A percentile compares a stretch with the other conserved stretches of the same genome.
These are phyloP conservation scores for Plestiodon gilberti DNA, from an alignment of 2,113 vertebrate genomes.

Conservation along the genomic window DNA sequence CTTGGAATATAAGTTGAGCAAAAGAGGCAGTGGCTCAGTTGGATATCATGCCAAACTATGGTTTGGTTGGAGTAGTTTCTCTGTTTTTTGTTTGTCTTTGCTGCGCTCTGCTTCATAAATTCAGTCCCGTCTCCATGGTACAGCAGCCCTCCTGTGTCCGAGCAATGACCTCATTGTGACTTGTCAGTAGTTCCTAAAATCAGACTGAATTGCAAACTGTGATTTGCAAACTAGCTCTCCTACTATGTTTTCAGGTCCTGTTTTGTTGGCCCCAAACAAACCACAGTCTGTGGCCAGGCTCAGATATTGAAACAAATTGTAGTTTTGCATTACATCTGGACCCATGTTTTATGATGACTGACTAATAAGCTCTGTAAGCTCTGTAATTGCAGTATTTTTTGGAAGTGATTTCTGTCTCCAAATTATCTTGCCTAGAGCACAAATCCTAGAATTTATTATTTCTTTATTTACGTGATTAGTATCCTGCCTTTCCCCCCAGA, in stretches of 20 bases:
- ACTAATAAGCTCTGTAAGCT: not conserved
- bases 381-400: not conserved
- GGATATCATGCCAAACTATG: not conserved
- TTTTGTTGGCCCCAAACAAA: not conserved
- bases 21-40: not conserved
- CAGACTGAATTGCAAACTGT: not conserved
- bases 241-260: not conserved
- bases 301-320: not conserved
- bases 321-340: not conserved
- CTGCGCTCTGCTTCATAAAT: not conserved
- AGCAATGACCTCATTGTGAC: not conserved
- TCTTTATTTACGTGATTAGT: no score
- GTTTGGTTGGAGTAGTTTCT: not conserved
- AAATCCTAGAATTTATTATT: not conserved
- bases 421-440: not conserved
- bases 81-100: conserved; percentile 1
- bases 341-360: not conserved
- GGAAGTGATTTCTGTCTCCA: not conserved
- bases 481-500: no score
- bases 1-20: not conserved
- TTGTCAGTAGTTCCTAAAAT: not conserved
- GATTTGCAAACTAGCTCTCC: not conserved
- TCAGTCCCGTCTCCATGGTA: not conserved
- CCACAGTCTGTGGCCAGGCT: not conserved
- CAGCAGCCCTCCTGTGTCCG: not conserved